phyloP scores from a whole-genome alignment of 2,797 vertebrate species.

The Picus viridis region DNA sequence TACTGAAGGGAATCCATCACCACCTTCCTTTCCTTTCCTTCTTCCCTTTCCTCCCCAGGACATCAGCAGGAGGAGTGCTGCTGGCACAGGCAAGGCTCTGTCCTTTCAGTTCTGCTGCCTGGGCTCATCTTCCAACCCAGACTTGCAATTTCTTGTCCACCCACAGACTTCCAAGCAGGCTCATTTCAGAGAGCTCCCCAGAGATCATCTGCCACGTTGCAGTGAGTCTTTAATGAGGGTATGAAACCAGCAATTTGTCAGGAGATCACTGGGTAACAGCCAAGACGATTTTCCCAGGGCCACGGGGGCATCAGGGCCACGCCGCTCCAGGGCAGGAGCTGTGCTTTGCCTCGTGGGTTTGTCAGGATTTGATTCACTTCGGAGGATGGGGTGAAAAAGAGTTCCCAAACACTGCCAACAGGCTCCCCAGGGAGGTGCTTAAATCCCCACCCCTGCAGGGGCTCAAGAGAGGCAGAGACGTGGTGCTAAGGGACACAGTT shows the following conservation, averaged over 20 bases:
- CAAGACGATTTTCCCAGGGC: neutral
- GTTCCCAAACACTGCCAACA: no score
- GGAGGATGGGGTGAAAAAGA: neutral
- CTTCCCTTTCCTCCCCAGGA: no score
- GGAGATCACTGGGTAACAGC: neutral
- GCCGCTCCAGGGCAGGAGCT: neutral
- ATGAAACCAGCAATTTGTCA: neutral
- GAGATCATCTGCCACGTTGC: no score
- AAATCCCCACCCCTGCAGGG: no score
- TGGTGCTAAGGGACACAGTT: no score
- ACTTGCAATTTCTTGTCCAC: neutral
- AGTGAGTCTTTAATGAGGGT: accelerated
- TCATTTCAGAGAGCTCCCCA: neutral
- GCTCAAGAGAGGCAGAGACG: no score
- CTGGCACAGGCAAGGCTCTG: accelerated
- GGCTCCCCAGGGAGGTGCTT: no score
- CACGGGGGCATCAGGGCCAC: neutral
- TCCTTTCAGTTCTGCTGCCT: neutral
- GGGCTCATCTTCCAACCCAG: neutral
- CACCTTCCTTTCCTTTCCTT: neutral
- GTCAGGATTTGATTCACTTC: neutral
- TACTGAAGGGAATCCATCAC: accelerated
- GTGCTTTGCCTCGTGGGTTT: neutral
- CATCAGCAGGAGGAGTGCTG: accelerated
- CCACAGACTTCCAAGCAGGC: no score